Evolutionary conservation across 2,113 vertebrate species (phyloP).

Genomic region (Erythrocercus mccallii): DNA sequence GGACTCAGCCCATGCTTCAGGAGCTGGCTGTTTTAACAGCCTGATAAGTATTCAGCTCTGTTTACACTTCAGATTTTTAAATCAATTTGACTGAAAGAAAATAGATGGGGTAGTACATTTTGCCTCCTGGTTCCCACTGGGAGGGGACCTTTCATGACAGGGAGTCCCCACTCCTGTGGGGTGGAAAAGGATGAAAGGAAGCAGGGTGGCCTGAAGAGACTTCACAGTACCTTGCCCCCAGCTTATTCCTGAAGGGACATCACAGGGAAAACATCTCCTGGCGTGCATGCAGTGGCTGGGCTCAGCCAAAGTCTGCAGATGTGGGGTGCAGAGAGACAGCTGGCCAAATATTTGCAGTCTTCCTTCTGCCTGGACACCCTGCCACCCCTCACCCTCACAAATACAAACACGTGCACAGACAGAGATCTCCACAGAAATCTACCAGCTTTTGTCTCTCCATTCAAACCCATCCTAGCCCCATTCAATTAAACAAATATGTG

Average conservation of each 20-base stretch:
- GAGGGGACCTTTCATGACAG: neutral
- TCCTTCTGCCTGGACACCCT: neutral
- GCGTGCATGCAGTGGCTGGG: accelerated
- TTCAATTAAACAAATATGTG: neutral
- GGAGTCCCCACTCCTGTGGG: accelerated
- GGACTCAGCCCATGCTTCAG: neutral
- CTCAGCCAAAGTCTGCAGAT: neutral
- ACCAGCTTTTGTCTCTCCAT: neutral
- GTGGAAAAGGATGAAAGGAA: neutral
- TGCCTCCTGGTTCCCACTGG: neutral
- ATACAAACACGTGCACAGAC: accelerated
- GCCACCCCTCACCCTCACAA: neutral
- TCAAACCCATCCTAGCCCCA: neutral
- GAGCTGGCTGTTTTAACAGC: neutral
- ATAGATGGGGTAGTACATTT: neutral
- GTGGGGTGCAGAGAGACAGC: neutral
- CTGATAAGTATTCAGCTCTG: neutral
- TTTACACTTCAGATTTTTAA: neutral
- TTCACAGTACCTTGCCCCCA: accelerated
- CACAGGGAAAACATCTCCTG: neutral
- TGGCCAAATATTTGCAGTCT: neutral
- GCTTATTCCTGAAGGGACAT: neutral
- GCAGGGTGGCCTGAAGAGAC: neutral
- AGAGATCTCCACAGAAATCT: neutral
- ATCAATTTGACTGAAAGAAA: neutral